phyloP scores from a whole-genome alignment of 2,113 vertebrate genomes.

The Otis tarda region DNA sequence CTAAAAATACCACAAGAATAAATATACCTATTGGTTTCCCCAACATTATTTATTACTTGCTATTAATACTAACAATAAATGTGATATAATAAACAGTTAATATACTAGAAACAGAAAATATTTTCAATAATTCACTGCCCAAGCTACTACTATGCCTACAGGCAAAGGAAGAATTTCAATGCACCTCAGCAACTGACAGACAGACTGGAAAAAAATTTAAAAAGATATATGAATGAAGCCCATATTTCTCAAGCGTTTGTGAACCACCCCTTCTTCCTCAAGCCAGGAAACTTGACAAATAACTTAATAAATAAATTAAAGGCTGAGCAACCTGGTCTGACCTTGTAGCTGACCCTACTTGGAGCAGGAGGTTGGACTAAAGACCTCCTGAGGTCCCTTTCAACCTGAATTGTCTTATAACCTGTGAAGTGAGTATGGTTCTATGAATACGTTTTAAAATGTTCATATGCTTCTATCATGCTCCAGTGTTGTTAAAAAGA shows the following conservation, averaged over 20 bases:
- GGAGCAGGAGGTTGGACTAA: not conserved
- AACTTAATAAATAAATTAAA: not conserved
- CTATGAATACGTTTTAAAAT: not conserved
- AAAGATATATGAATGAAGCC: not conserved
- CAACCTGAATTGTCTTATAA: not conserved
- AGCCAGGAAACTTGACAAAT: not conserved
- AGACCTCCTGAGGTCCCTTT: not conserved
- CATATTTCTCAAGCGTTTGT: not conserved
- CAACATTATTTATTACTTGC: not conserved
- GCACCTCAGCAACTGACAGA: not conserved
- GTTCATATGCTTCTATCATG: not conserved
- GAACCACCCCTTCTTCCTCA: not conserved
- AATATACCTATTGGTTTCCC: not conserved
- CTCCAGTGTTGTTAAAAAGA: not conserved
- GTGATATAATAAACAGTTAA: not conserved
- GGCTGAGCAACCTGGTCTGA: not conserved
- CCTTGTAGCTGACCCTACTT: not conserved
- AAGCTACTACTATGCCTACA: not conserved
- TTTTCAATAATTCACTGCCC: not conserved
- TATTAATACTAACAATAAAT: not conserved
- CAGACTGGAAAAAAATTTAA: not conserved
- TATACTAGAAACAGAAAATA: not conserved
- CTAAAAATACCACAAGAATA: not conserved
- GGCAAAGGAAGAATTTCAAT: not conserved
- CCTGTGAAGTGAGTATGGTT: not conserved